Evolutionary conservation across 1,140 invertebrate species (phyloP).

Genomic region (Heliconius eleuchia): DNA sequence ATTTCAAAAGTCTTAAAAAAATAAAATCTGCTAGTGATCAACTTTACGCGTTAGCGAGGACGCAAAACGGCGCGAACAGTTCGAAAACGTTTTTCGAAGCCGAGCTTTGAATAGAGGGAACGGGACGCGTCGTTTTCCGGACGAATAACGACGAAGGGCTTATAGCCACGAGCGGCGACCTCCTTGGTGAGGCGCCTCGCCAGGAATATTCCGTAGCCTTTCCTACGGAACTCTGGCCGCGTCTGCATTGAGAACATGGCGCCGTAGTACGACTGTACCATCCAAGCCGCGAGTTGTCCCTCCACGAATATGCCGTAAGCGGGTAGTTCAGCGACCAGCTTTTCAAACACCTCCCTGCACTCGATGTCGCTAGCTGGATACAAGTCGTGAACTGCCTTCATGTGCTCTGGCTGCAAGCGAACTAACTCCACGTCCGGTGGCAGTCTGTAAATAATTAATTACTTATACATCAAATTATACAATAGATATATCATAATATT

Average conservation of each 20-base stretch:
- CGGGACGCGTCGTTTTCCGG: constrained; percentile 92
- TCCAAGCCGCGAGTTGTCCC: constrained; percentile 89
- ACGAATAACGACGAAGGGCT: constrained; percentile 92
- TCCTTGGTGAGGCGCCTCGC: constrained; percentile 85
- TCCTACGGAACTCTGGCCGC: constrained; percentile 88
- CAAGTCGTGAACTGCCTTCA: constrained; percentile 89
- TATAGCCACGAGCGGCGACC: constrained; percentile 88
- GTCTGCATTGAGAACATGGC: constrained; percentile 96
- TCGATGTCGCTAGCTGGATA: constrained; percentile 94
- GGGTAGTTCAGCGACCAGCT: constrained; percentile 87
- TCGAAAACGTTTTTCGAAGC: constrained; percentile 89
- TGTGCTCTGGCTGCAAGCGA: constrained; percentile 88
- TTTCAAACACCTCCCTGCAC: constrained; percentile 89
- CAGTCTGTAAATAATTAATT: constrained; percentile 65
- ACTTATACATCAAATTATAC: neutral
- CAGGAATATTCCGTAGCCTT: constrained; percentile 88
- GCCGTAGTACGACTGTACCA: constrained; percentile 93
- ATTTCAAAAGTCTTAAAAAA: constrained; percentile 80
- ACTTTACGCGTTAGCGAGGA: constrained; percentile 80
- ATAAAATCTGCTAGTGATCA: constrained; percentile 80
- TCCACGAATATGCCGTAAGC: constrained; percentile 89
- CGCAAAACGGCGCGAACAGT: constrained; percentile 88
- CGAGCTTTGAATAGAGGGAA: constrained; percentile 89
- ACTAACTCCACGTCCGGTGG: constrained; percentile 86
- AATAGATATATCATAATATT: too few relatives aligned